Conservation (phyloP, 2,888 invertebrate species). For the Nineta flava region DNA sequence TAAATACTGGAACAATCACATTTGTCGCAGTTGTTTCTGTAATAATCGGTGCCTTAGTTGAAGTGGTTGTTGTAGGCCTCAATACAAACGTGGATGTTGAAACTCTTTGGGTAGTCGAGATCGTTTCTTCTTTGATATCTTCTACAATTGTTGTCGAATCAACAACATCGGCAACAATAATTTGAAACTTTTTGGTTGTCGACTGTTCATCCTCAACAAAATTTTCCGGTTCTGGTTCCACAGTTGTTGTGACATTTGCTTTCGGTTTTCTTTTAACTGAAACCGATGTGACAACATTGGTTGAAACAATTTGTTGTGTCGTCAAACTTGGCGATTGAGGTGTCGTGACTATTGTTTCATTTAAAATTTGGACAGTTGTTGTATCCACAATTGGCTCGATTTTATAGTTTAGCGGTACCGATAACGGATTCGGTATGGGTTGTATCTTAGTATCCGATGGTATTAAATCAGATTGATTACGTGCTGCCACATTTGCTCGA, state of each 20-base stretch:
- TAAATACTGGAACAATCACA: neutral
- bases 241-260: neutral
- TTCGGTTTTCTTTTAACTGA: constrained; percentile 26
- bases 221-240: neutral
- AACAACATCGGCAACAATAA: constrained; percentile 12
- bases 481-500: constrained; percentile 11
- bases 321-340: constrained; percentile 29
- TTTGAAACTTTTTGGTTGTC: constrained; percentile 5
- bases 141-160: constrained; percentile 22
- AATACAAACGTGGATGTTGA: constrained; percentile 20
- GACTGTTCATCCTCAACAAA: neutral
- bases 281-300: constrained; percentile 35
- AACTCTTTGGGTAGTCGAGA: constrained; percentile 31
- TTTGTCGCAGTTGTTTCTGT: neutral
- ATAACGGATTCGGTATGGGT: constrained; percentile 15
- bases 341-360: neutral
- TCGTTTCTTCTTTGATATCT: constrained; percentile 26
- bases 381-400: neutral
- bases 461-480: neutral
- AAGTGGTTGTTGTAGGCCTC: constrained; percentile 11
- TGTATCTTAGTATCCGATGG: constrained; percentile 8
- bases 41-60: neutral
- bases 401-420: neutral
- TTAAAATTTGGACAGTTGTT: neutral
- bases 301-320: constrained; percentile 31